Conservation (phyloP, 2,888 invertebrate species). For the Tineola bisselliella region DNA sequence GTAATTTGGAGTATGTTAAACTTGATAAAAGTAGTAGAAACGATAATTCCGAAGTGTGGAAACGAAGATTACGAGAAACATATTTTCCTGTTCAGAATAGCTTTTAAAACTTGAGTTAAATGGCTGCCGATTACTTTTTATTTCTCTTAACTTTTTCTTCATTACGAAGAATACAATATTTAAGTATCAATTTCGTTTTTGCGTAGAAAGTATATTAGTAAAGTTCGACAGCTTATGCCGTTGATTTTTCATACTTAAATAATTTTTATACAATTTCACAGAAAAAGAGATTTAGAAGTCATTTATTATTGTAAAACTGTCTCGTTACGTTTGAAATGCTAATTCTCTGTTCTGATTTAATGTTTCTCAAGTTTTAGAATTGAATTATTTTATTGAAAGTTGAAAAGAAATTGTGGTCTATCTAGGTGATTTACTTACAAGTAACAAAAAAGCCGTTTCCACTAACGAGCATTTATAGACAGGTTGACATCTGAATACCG, state of each 20-base stretch:
- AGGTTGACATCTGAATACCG: slow-evolving; percentile 83
- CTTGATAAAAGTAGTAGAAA: background rate
- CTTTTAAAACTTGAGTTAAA: background rate
- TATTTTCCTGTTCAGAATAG: background rate
- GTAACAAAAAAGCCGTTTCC: slow-evolving; percentile 86
- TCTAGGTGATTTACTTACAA: slow-evolving; percentile 66
- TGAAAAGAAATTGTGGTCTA: background rate
- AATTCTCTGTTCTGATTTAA: background rate
- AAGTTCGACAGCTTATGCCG: background rate
- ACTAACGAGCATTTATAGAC: slow-evolving; percentile 87
- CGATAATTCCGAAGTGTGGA: background rate
- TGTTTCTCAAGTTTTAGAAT: background rate
- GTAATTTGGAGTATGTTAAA: background rate
- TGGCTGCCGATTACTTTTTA: background rate
- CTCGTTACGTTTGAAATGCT: background rate
- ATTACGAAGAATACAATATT: background rate
- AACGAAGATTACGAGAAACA: background rate
- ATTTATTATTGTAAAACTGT: background rate
- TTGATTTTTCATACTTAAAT: background rate
- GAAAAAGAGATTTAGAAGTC: background rate
- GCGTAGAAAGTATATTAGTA: background rate
- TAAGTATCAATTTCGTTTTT: background rate
- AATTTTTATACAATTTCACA: background rate
- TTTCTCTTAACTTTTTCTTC: background rate
- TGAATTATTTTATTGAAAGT: background rate